Evolutionary conservation across 2,888 invertebrate genomes (phyloP).

Genomic region (Pollenia angustigena): DNA sequence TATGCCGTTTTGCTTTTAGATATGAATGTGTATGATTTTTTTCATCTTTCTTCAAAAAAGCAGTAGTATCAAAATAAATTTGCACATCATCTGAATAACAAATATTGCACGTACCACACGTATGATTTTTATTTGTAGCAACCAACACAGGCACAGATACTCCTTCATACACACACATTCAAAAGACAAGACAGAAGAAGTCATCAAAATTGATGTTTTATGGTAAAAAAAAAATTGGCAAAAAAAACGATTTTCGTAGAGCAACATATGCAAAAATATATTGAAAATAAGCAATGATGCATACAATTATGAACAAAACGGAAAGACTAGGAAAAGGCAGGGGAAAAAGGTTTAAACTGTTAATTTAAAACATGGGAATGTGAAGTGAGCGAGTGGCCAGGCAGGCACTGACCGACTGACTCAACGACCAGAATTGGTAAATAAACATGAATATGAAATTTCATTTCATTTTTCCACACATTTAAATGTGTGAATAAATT

Average conservation of each 20-base stretch:
- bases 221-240: conserved; percentile 33
- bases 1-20: conserved; percentile 5
- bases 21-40: neutral
- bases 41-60: conserved; percentile 26
- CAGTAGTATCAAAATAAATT: conserved; percentile 76
- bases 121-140: conserved; percentile 65
- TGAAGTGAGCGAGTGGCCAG: conserved; percentile 37
- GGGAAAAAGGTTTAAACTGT: conserved; percentile 74
- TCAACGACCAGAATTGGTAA: conserved; percentile 37
- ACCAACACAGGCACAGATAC: conserved; percentile 18
- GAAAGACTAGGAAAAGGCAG: conserved; percentile 9
- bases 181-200: conserved; percentile 72
- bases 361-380: conserved; percentile 67
- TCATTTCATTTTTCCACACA: conserved; percentile 51
- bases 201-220: conserved; percentile 76
- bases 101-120: conserved; percentile 81
- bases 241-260: conserved; percentile 72
- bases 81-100: conserved; percentile 84
- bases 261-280: conserved; percentile 81
- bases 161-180: conserved; percentile 28
- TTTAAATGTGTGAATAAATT: conserved; percentile 62
- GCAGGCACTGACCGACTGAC: conserved; percentile 41
- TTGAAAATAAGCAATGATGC: conserved; percentile 69
- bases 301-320: conserved; percentile 64
- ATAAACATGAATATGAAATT: conserved; percentile 75